Percentiles rank a stretch among this genome's conserved stretches.
phyloP scores from a whole-genome alignment of 1,140 invertebrate genomes.

The Cheumatopsyche charites region DNA sequence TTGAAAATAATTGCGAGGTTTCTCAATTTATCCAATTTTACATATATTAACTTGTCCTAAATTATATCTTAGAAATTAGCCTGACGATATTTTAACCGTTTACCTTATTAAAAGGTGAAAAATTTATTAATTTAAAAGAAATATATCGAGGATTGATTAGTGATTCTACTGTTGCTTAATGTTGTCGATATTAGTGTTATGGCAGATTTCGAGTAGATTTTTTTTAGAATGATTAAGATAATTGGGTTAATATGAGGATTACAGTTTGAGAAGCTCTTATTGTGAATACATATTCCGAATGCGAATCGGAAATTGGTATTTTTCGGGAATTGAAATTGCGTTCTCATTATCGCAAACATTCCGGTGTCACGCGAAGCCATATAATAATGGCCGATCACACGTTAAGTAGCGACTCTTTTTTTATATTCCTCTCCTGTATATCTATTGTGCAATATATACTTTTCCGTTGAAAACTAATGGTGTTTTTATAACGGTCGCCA shows the following conservation, averaged over 20 bases:
- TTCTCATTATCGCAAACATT: slow-evolving; percentile 39
- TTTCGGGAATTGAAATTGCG: slow-evolving; percentile 32
- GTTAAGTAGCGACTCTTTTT: slow-evolving; percentile 28
- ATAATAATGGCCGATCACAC: slow-evolving; percentile 33
- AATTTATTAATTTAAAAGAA: no score
- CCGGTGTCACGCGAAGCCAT: slow-evolving; percentile 37
- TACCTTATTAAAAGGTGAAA: no score
- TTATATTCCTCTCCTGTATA: slow-evolving; percentile 36
- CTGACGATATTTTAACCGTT: no score
- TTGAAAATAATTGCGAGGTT: no score
- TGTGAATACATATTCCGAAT: not conserved
- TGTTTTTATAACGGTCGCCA: slow-evolving; percentile 41
- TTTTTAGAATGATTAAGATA: not conserved
- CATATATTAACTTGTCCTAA: no score
- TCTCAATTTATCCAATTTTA: no score
- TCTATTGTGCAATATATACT: slow-evolving; percentile 36
- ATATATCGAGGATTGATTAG: no score
- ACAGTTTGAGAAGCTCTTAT: not conserved
- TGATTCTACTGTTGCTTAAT: not conserved
- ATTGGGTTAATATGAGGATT: not conserved
- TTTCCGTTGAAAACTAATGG: slow-evolving; percentile 42
- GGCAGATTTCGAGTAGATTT: not conserved
- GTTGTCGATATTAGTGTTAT: not conserved
- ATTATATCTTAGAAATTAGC: no score
- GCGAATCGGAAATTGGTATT: slow-evolving; percentile 9